Evolutionary conservation across 2,797 vertebrate species (phyloP), one percentile per base, ranked within the genome.

Genomic region (Mycteria americana): DNA sequence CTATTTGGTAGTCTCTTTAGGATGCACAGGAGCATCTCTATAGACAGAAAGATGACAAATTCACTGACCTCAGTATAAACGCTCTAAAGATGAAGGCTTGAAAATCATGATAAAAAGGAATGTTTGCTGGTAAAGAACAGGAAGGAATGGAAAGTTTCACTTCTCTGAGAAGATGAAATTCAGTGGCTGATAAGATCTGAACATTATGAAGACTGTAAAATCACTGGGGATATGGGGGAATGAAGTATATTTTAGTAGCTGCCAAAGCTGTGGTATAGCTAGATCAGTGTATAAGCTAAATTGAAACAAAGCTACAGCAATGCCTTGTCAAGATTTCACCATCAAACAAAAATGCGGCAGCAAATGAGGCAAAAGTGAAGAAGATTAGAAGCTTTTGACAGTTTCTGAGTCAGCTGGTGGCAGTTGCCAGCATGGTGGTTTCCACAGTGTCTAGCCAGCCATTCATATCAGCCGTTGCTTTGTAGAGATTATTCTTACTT

Each of bases 231-330:
- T 74, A 45, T 18, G 46, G 70, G 56, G 39, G 80, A 89, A 93
- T 59, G 62, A 75, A 94, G 41, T 74, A 68, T 60, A 67, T 95
- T 95, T 93, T 88, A 92, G 79, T 70, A 94, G 74, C 72, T 97
- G 92, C 82, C 89, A 96, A 86, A 96, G 54, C 89, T 82, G 85
- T 91, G 73, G 82, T 94, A 76, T 83, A 89, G 67, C 85, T 93
- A 88, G 86, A 95, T 96, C 88, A 80, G 75, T 89, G 76, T 88
- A 75, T 69, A 96, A 97, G 90, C 89, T 86, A 82, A 96, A 95
- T 77, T 97, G 93, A 97, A 97, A 97, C 91, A 94, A 97, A 94
- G 84, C 92, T 91, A 83, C 73, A 95, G 93, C 63, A 92, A 93
- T 60, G 27, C 56, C 94, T 96, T 95, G 94, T 97, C 95, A 95